A percentile compares a stretch with the other conserved stretches of the same genome.
Conservation (phyloP, 2,888 invertebrate genomes). For the Phortica magna region DNA sequence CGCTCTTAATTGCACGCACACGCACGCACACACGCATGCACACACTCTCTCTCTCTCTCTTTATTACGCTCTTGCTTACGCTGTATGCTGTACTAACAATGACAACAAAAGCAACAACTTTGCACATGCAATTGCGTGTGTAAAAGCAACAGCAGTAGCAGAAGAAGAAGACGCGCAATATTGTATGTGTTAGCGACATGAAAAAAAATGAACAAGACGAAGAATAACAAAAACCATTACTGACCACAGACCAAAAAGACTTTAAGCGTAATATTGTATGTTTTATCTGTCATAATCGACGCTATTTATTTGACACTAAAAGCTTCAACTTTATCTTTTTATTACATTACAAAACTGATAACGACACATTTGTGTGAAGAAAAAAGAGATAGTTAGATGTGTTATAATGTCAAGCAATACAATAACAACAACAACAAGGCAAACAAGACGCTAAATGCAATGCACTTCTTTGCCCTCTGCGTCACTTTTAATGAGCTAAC, state of each 20-base stretch:
- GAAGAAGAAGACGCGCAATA: background rate
- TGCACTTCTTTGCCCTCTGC: background rate
- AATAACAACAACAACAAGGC: background rate
- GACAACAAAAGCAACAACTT: too few relatives aligned
- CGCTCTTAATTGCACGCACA: slow-evolving; percentile 41
- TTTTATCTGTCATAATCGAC: slow-evolving; percentile 10
- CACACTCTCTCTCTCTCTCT: too few relatives aligned
- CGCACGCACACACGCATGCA: slow-evolving; percentile 27
- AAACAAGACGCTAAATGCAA: background rate
- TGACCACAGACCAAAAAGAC: slow-evolving; percentile 50
- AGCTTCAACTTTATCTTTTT: slow-evolving; percentile 51
- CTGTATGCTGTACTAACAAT: too few relatives aligned
- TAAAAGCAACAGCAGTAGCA: background rate
- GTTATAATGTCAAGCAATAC: background rate
- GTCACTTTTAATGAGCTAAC: background rate
- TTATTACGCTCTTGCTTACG: too few relatives aligned
- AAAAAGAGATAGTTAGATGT: background rate
- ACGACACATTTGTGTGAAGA: background rate
- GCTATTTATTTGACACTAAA: slow-evolving; percentile 12
- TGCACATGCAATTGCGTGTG: slow-evolving; percentile 8
- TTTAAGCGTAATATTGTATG: slow-evolving; percentile 39
- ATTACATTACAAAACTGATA: slow-evolving; percentile 46
- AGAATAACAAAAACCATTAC: slow-evolving; percentile 47
- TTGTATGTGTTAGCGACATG: background rate
- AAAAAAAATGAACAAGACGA: slow-evolving; percentile 37